These are phyloP conservation scores for Elgonia sp. DNA, from an alignment of 2,888 invertebrate species.

Conservation along the genomic window DNA sequence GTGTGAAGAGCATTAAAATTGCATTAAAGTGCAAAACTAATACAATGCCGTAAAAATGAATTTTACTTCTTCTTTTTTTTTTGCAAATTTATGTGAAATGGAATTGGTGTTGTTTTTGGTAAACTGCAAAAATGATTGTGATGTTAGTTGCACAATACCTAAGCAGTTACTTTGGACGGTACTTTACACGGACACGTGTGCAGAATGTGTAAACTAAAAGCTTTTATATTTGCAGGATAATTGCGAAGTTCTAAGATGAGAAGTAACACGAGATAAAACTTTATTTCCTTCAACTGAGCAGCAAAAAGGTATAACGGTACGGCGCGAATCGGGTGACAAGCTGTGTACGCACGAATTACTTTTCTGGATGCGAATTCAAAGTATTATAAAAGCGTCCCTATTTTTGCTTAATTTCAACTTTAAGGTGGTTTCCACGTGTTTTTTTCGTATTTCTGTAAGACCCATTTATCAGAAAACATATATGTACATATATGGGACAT, in stretches of 20 bases:
- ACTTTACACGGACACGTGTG: slow-evolving; percentile 53
- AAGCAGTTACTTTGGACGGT: slow-evolving; percentile 12
- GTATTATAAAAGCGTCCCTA: slow-evolving; percentile 36
- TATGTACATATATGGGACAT: too few species aligned
- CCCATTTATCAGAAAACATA: too few species aligned
- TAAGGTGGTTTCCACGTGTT: neutral
- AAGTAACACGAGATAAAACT: slow-evolving; percentile 52
- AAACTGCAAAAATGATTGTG: slow-evolving; percentile 21
- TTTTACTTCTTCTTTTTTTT: too few species aligned
- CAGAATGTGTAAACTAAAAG: slow-evolving; percentile 53
- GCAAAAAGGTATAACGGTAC: slow-evolving; percentile 22
- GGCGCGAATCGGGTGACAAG: slow-evolving; percentile 33
- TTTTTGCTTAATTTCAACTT: slow-evolving; percentile 17
- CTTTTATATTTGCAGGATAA: slow-evolving; percentile 61
- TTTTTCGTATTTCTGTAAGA: slow-evolving; percentile 6
- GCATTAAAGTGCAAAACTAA: too few species aligned
- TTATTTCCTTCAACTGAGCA: slow-evolving; percentile 7
- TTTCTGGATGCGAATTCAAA: slow-evolving; percentile 35
- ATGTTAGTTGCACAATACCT: slow-evolving; percentile 21
- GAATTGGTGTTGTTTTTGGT: neutral
- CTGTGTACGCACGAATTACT: slow-evolving; percentile 47
- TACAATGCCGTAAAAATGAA: too few species aligned
- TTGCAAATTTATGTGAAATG: neutral
- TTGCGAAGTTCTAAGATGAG: slow-evolving; percentile 55
- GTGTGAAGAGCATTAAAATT: too few species aligned